phyloP scores from a whole-genome alignment of 2,797 vertebrate species.

The Serranus cabrilla region DNA sequence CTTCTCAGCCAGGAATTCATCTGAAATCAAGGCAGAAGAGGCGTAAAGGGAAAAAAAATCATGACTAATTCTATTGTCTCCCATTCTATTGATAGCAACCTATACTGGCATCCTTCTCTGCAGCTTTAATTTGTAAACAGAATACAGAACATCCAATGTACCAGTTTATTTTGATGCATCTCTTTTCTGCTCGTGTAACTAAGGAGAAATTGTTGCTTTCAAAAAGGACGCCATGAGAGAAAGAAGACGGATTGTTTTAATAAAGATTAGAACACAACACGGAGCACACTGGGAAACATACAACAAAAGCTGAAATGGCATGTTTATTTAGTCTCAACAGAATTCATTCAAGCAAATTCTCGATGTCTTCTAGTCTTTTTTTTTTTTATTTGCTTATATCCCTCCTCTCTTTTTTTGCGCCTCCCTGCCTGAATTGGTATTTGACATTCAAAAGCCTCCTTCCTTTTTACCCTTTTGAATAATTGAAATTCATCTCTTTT shows the following conservation, averaged over 20 bases:
- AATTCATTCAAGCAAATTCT: conserved; percentile 49
- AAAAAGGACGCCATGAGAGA: conserved; percentile 54
- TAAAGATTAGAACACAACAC: conserved; percentile 67
- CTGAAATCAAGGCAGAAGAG: conserved; percentile 58
- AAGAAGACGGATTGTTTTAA: conserved; percentile 75
- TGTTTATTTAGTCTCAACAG: conserved; percentile 70
- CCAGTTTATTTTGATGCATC: conserved; percentile 46
- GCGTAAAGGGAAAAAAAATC: conserved; percentile 43
- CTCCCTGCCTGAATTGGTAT: conserved; percentile 65
- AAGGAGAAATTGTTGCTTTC: conserved; percentile 42
- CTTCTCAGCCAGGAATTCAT: conserved; percentile 56
- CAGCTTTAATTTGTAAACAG: conserved; percentile 62
- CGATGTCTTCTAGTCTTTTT: conserved; percentile 36
- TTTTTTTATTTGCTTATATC: conserved; percentile 50
- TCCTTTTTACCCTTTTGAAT: conserved; percentile 74
- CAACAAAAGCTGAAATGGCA: conserved; percentile 57
- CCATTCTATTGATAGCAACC: conserved; percentile 53
- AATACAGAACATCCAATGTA: conserved; percentile 53
- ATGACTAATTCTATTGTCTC: conserved; percentile 68
- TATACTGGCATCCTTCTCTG: conserved; percentile 42
- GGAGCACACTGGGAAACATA: conserved; percentile 49
- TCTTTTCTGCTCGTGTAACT: conserved; percentile 36
- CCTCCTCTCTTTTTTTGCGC: conserved; percentile 25
- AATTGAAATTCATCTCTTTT: conserved; percentile 74
- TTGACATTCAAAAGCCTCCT: conserved; percentile 73